phyloP scores from a whole-genome alignment of 2,888 invertebrate species.

The Nomada hirtipes region DNA sequence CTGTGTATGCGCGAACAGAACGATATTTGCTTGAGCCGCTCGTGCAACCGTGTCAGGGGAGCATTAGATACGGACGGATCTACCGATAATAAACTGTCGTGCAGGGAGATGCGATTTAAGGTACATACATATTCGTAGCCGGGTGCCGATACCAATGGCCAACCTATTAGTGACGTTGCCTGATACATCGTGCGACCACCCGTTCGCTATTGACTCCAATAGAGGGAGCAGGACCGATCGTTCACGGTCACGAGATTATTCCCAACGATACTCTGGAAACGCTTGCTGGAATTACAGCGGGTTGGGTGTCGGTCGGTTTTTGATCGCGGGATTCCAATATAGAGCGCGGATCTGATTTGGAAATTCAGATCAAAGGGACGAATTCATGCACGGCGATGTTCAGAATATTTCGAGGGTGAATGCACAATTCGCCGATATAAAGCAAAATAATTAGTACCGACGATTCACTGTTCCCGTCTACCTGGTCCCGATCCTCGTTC shows the following conservation, averaged over 20 bases:
- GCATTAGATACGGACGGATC: conserved; percentile 49
- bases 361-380: too few relatives aligned
- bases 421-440: too few relatives aligned
- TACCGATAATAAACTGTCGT: conserved; percentile 63
- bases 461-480: too few relatives aligned
- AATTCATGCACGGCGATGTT: too few relatives aligned
- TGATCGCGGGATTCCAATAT: background rate
- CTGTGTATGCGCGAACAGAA: conserved; percentile 15
- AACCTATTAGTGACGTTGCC: conserved; percentile 27
- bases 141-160: conserved; percentile 39
- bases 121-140: conserved; percentile 44
- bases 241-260: conserved; percentile 16
- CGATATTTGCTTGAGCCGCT: conserved; percentile 44
- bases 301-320: background rate
- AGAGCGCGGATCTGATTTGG: background rate
- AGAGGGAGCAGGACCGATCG: conserved; percentile 23
- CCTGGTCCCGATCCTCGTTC: too few relatives aligned
- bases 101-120: conserved; percentile 54
- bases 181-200: conserved; percentile 28
- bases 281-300: background rate
- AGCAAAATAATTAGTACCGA: too few relatives aligned
- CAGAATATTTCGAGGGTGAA: too few relatives aligned
- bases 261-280: background rate
- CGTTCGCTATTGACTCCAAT: conserved; percentile 26
- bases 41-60: conserved; percentile 35